Evolutionary conservation across 1,140 invertebrate genomes (phyloP).

Genomic region (Cydia fagiglandana): DNA sequence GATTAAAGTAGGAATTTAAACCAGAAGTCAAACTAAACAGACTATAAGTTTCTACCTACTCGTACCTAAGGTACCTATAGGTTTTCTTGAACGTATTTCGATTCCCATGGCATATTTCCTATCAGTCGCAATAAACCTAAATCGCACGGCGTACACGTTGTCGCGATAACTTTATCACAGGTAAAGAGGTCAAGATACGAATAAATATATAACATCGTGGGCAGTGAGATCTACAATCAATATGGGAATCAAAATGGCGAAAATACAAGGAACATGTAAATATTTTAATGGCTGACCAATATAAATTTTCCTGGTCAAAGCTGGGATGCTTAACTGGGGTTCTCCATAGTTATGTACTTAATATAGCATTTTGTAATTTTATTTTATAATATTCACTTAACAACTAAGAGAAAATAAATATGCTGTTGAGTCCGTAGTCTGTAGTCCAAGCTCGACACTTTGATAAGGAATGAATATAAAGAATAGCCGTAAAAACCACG

Average conservation of each 20-base stretch:
- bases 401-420: too few species aligned
- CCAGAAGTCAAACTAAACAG: too few species aligned
- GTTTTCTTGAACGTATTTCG: neutral
- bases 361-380: too few species aligned
- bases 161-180: conserved; percentile 21
- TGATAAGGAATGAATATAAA: too few species aligned
- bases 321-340: neutral
- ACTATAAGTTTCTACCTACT: too few species aligned
- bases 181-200: conserved; percentile 16
- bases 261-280: neutral
- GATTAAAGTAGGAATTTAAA: too few species aligned
- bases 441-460: too few species aligned
- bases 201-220: neutral
- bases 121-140: conserved; percentile 24
- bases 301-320: neutral
- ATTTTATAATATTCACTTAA: too few species aligned
- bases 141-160: neutral
- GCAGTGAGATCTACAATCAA: neutral
- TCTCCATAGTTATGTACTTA: neutral
- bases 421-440: too few species aligned
- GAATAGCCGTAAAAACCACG: too few species aligned
- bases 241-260: neutral
- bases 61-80: too few species aligned
- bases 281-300: neutral
- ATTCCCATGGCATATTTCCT: conserved; percentile 8